phyloP scores from a whole-genome alignment of 2,888 invertebrate genomes.

The Caenorhabditis sulstoni region DNA sequence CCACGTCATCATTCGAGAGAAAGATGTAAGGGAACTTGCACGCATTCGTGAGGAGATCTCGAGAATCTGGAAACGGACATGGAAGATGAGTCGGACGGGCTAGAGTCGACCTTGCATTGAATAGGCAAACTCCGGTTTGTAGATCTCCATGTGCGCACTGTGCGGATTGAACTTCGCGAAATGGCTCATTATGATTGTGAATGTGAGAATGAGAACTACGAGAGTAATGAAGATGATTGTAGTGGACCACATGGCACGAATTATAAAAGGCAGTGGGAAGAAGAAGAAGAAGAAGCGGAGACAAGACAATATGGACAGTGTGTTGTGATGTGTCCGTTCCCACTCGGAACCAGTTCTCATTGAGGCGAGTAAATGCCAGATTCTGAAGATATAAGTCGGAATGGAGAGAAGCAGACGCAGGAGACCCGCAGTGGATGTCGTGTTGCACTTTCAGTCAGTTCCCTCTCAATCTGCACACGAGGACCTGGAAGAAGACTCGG shows the following conservation, averaged over 20 bases:
- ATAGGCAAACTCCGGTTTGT: slow-evolving; percentile 28
- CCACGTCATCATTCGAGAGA: slow-evolving; percentile 31
- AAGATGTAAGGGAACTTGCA: slow-evolving; percentile 52
- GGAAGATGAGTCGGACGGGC: too few species aligned
- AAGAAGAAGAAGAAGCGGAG: too few species aligned
- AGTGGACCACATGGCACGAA: not conserved
- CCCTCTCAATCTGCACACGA: not conserved
- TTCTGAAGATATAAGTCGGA: slow-evolving; percentile 15
- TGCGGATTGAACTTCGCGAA: slow-evolving; percentile 25
- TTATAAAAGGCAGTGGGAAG: too few species aligned
- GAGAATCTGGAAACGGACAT: too few species aligned
- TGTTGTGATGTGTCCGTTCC: slow-evolving; percentile 18
- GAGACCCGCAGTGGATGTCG: too few species aligned
- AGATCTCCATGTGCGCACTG: not conserved
- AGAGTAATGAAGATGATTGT: slow-evolving; percentile 22
- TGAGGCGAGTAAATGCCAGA: slow-evolving; percentile 39
- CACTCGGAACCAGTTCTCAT: slow-evolving; percentile 23
- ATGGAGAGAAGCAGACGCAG: slow-evolving; percentile 14
- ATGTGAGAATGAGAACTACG: slow-evolving; percentile 7
- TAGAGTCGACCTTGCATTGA: slow-evolving; percentile 21
- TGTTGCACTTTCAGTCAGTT: not conserved
- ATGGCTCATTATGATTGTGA: slow-evolving; percentile 21
- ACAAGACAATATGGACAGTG: not conserved
- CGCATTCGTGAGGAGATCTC: slow-evolving; percentile 26
- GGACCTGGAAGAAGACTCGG: too few species aligned